Evolutionary conservation across 1,140 invertebrate species (phyloP), one percentile per base, ranked within the genome.

Genomic region (Eriocheir sinensis): DNA sequence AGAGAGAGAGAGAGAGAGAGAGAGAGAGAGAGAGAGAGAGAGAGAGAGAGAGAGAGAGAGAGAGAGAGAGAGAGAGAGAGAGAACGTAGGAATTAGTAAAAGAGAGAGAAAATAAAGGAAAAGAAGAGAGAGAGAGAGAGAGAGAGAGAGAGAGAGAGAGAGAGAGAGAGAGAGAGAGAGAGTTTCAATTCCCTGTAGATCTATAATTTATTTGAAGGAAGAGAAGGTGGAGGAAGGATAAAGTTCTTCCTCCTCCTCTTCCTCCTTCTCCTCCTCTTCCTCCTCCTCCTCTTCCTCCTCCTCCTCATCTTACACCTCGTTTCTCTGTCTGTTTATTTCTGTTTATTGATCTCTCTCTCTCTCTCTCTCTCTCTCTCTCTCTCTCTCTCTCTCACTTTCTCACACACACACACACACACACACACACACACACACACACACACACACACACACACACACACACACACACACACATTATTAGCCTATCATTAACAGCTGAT

Each of bases 171-270:
- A 72, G 60, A 72, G 60, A 72, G 60, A n/a, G 27, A 72, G 6
- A 72, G 27, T n/a, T 72, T 21, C 60, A n/a, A 32, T 93, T 60
- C 60, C 44, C 89, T 89, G 72, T 93, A 93, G 72, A 93, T 93
- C 41, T 89, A 89, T 89, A 89, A 93, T 93, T 93, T 93, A 93
- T 93, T 93, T 85, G 89, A 93, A 60, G 88, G 41, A 34, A 3
- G 88, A 32, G 88, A 53, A 32, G 32, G 41, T 12, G 88, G 12
- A 8, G 44, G 86, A 89, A 44, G 30, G 38, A 89, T 40, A 89
- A 27, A 40, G 44, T 40, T 27, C 17, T 41, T 36, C 17, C 36
- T 38, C 12, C 34, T 40, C 17, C 48, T 44, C 34, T 60, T 32
- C 48, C 17, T 32, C 34, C 38, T 34, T n/a, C 34, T 38, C 89